phyloP scores from a whole-genome alignment of 2,797 vertebrate species.

The Neopelma chrysocephalum region DNA sequence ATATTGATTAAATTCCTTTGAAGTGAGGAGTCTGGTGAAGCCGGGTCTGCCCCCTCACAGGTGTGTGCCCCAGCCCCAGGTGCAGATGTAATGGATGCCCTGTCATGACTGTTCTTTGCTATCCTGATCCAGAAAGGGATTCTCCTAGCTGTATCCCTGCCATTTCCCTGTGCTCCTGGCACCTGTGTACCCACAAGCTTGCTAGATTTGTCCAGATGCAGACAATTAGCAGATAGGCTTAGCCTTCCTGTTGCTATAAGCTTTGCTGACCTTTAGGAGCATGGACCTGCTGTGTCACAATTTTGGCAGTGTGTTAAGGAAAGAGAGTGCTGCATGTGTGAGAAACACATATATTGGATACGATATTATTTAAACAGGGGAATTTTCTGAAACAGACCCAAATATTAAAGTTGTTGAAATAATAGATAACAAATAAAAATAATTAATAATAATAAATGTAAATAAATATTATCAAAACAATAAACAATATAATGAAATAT shows the following conservation, averaged over 20 bases:
- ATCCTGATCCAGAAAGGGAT: not conserved
- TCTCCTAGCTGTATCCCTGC: not conserved
- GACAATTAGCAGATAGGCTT: not conserved
- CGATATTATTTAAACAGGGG: not conserved
- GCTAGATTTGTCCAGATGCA: not conserved
- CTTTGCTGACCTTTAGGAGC: accelerated
- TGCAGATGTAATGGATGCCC: not conserved
- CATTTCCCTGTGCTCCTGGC: not conserved
- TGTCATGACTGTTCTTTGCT: not conserved
- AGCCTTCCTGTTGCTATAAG: accelerated
- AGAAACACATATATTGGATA: accelerated
- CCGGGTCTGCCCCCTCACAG: not conserved
- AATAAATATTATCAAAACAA: not conserved
- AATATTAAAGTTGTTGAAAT: not conserved
- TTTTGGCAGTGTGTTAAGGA: not conserved
- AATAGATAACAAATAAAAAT: not conserved
- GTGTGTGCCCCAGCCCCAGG: not conserved
- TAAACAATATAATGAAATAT: not conserved
- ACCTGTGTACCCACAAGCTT: not conserved
- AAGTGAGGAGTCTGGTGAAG: not conserved
- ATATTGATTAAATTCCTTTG: not conserved
- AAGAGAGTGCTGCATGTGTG: accelerated
- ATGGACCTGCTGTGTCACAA: not conserved
- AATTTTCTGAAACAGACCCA: not conserved
- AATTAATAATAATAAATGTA: not conserved